Base-by-base conservation (phyloP, 2,888 invertebrate species). In the Hyposoter didymator region DNA sequence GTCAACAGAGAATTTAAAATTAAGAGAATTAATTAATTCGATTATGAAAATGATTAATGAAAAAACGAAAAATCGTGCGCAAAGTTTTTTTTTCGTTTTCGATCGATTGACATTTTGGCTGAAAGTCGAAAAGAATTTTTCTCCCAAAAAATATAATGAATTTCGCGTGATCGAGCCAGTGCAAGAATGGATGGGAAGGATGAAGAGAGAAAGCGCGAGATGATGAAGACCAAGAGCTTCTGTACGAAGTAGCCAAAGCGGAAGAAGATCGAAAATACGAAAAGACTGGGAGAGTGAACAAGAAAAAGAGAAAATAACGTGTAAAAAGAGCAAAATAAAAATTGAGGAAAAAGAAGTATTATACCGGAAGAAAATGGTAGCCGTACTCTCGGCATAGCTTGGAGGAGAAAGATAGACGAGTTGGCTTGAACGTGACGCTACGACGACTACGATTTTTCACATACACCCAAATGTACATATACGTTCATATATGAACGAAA, bases 171-270 rank as follows among this genome's bases (percentile, higher is more conserved):
- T 45, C 45, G 32, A 45, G 45, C 62, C 59, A 12, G n/a, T 74
- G 10, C 17, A n/a, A 19, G 47, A 28, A 45, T 28, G 10, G 12
- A 74, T 74, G 43, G 32, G 7, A 43, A 52, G 45, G 12, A 49
- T 43, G 64, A 66, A 62, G 47, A 55, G 59, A 55, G 45, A 55
- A 55, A 52, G 17, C 59, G 28, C 59, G 6, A 47, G 19, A 22
- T 59, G 39, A 55, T 62, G 43, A 74, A 35, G 72, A 49, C 72
- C 47, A 45, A 70, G 78, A 76, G 39, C 19, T 67, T 59, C 28
- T 64, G 69, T 78, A 69, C 79, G 74, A 70, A 74, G 52, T 74
- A 74, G 74, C 49, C 84, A 64, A 64, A 84, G 76, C 66, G 80
- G 49, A 81, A 84, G 73, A 81, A 73, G 73, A 76, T 81, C 64